phyloP scores from a whole-genome alignment of 2,797 vertebrate species.

The Periophthalmus magnuspinnatus region DNA sequence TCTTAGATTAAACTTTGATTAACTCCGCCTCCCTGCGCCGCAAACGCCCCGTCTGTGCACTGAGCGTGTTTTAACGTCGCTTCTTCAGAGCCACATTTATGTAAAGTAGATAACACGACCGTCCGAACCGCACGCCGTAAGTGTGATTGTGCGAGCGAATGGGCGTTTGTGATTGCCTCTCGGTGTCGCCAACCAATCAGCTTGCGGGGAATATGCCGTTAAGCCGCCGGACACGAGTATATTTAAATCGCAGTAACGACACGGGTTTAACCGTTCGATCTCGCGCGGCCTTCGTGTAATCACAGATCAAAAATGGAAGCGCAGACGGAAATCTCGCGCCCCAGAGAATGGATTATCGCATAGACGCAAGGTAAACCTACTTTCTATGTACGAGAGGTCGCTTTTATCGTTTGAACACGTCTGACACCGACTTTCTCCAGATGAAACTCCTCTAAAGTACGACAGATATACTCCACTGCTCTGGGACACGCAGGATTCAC shows the following conservation, averaged over 20 bases:
- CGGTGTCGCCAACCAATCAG: not conserved
- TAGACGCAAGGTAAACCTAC: conserved; percentile 18
- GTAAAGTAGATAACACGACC: not conserved
- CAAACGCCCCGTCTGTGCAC: too few species aligned
- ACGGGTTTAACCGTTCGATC: not conserved
- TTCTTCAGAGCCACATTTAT: not conserved
- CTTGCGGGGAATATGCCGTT: not conserved
- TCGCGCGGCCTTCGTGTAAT: not conserved
- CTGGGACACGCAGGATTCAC: conserved; percentile 13
- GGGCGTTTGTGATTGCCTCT: not conserved
- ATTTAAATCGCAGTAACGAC: not conserved
- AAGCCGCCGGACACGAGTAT: not conserved
- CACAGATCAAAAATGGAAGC: not conserved
- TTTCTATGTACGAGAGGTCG: conserved; percentile 10
- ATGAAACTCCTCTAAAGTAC: conserved; percentile 3
- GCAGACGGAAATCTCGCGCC: conserved; percentile 31
- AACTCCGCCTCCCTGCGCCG: too few species aligned
- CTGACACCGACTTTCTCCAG: not conserved
- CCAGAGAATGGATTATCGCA: conserved; percentile 35
- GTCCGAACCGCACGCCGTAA: not conserved
- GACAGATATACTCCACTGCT: conserved; percentile 5
- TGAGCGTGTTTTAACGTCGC: not conserved
- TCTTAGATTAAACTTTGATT: too few species aligned
- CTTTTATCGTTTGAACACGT: conserved; percentile 4
- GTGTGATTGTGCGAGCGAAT: not conserved